These are phyloP conservation scores for Antheraea pernyi DNA, from an alignment of 1,140 invertebrate species.

Conservation along the genomic window DNA sequence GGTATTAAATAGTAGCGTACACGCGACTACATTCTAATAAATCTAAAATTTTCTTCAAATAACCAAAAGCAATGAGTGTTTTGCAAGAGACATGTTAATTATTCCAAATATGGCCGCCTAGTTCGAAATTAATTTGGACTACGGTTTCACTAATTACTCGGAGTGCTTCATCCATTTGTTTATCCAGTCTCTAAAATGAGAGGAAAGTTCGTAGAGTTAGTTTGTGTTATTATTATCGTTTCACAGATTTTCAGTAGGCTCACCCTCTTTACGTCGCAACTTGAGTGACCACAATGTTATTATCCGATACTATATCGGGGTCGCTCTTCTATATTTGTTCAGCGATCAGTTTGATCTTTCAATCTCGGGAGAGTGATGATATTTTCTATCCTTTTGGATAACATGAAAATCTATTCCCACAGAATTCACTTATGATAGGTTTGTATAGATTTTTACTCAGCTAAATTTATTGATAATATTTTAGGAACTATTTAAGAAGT, in stretches of 20 bases:
- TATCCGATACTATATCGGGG: slow-evolving; percentile 9
- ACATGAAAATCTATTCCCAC: slow-evolving; percentile 2
- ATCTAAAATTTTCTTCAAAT: not conserved
- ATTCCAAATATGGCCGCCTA: not conserved
- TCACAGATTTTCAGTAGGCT: slow-evolving; percentile 9
- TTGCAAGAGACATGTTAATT: not conserved
- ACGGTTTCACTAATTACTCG: slow-evolving; percentile 29
- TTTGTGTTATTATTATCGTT: slow-evolving; percentile 8
- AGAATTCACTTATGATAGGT: not conserved
- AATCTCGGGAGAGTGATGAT: slow-evolving; percentile 4
- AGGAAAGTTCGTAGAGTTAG: slow-evolving; percentile 5
- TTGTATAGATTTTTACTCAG: not conserved
- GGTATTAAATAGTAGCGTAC: no score
- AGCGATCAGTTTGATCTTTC: slow-evolving; percentile 5
- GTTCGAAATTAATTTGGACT: slow-evolving; percentile 24
- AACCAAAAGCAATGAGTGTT: not conserved
- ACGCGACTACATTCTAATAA: no score
- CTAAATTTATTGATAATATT: not conserved
- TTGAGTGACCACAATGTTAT: slow-evolving; percentile 13
- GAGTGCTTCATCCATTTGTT: slow-evolving; percentile 12
- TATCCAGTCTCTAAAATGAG: slow-evolving; percentile 22
- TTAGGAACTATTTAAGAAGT: not conserved
- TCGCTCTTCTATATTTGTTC: slow-evolving; percentile 14
- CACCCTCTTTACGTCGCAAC: slow-evolving; percentile 14
- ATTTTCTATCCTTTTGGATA: slow-evolving; percentile 10